These are phyloP conservation scores for Urocitellus parryii DNA, from an alignment of 2,113 vertebrate genomes.

Conservation along the genomic window DNA sequence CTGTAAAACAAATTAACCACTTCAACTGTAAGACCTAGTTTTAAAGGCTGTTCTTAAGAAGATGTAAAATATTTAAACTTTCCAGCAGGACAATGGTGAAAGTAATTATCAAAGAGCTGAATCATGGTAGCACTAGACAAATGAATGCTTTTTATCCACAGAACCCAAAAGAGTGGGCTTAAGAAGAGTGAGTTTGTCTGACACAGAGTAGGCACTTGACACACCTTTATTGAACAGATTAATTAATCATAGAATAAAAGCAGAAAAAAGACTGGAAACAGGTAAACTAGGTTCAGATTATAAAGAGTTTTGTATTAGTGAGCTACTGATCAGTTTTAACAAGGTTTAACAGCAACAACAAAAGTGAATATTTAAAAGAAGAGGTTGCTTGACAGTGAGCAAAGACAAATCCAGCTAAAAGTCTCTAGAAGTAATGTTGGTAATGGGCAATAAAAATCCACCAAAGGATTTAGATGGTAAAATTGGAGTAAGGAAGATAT, in stretches of 20 bases:
- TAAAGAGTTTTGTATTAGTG: not conserved
- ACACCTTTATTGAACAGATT: not conserved
- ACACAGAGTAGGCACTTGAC: not conserved
- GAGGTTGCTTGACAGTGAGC: not conserved
- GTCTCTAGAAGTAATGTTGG: not conserved
- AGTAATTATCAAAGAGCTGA: not conserved
- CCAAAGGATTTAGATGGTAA: not conserved
- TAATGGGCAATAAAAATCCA: not conserved
- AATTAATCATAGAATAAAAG: not conserved
- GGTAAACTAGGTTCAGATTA: not conserved
- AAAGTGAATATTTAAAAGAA: not conserved
- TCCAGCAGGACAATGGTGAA: not conserved
- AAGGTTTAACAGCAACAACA: not conserved
- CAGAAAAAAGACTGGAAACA: not conserved
- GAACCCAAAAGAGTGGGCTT: not conserved
- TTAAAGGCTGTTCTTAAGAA: not conserved
- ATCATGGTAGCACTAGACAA: not conserved
- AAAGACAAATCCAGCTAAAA: not conserved
- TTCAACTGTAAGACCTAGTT: not conserved
- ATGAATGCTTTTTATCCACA: not conserved
- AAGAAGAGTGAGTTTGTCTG: not conserved
- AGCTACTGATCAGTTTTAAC: not conserved
- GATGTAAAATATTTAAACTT: not conserved
- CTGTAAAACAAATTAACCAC: conserved; percentile 15
- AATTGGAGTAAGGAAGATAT: not conserved